Conservation (phyloP, 2,113 vertebrate species). For the Dolichallabes microphthalmus region DNA sequence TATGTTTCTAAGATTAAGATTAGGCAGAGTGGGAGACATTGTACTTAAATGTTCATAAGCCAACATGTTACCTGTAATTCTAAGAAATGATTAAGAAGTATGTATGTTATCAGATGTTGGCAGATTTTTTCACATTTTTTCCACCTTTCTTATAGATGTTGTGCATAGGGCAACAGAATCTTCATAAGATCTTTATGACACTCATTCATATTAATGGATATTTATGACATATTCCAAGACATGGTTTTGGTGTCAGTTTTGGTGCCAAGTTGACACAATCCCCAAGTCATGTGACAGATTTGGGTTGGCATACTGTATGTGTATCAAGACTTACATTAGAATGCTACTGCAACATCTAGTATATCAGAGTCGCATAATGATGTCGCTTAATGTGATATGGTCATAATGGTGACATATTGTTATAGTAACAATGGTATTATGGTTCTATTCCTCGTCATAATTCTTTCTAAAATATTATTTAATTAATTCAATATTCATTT, state of each 20-base stretch:
- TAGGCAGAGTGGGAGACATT: background rate
- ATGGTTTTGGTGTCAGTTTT: background rate
- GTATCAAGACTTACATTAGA: background rate
- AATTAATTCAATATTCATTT: background rate
- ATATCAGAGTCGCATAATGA: background rate
- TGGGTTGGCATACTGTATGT: background rate
- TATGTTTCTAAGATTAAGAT: background rate
- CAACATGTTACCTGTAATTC: too few species aligned
- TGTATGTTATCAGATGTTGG: background rate
- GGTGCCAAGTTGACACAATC: background rate
- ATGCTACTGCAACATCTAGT: background rate
- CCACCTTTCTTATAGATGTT: background rate
- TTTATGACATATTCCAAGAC: background rate
- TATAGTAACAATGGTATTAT: background rate
- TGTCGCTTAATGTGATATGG: background rate
- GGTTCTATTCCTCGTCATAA: background rate
- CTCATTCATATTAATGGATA: background rate
- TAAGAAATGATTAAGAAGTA: too few species aligned
- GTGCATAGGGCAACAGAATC: background rate
- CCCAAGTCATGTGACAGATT: background rate
- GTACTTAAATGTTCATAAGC: background rate
- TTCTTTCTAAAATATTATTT: background rate
- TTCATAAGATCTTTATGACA: background rate
- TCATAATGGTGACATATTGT: background rate
- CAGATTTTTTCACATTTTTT: too few species aligned